These are phyloP conservation scores for Pedetes capensis DNA, from an alignment of 2,113 vertebrate genomes.

Conservation along the genomic window DNA sequence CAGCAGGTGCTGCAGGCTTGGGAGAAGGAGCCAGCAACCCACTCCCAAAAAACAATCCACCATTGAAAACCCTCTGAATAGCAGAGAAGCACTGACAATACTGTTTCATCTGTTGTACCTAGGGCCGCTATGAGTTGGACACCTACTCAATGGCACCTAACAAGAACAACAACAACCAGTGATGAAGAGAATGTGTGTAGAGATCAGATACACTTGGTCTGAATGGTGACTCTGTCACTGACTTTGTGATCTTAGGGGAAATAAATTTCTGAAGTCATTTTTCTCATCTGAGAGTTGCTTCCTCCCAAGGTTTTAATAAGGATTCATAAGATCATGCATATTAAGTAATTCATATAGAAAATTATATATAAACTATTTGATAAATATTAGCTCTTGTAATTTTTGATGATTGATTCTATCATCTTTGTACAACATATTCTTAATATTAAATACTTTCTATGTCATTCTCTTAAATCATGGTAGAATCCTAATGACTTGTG, in stretches of 20 bases:
- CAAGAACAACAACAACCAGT: too few relatives aligned
- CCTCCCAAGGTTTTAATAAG: not conserved
- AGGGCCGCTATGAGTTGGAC: too few relatives aligned
- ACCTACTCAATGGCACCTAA: too few relatives aligned
- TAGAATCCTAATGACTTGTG: not conserved
- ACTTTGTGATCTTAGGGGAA: not conserved
- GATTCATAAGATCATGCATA: not conserved
- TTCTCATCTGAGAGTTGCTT: not conserved
- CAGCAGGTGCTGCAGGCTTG: too few relatives aligned
- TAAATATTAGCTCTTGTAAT: not conserved
- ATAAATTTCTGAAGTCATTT: not conserved
- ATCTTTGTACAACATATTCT: not conserved
- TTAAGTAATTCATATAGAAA: not conserved
- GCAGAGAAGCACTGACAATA: too few relatives aligned
- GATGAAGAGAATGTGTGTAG: not conserved
- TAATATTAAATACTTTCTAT: conserved; percentile 8
- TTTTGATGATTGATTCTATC: not conserved
- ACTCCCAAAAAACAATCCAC: too few relatives aligned
- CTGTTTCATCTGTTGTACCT: too few relatives aligned
- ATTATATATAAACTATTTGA: not conserved
- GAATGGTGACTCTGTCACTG: not conserved
- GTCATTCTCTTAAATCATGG: not conserved
- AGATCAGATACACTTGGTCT: not conserved
- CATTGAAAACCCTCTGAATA: too few relatives aligned
- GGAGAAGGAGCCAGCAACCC: too few relatives aligned